phyloP scores from a whole-genome alignment of 1,140 invertebrate genomes.

The Chionoecetes opilio region DNA sequence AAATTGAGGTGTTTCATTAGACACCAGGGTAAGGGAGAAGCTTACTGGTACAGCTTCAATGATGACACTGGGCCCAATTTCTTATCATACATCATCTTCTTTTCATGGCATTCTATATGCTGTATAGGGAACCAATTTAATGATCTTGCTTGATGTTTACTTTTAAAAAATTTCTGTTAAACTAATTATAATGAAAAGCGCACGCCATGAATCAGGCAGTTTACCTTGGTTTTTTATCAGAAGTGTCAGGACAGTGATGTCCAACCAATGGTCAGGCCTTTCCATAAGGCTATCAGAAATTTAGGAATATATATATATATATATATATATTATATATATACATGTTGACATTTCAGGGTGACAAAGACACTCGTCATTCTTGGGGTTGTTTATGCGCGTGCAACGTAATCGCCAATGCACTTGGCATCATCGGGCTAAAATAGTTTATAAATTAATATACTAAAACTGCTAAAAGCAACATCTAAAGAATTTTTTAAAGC shows the following conservation, averaged over 20 bases:
- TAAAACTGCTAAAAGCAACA: too few species aligned
- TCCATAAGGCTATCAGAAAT: neutral
- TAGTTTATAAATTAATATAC: too few species aligned
- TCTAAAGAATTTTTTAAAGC: too few species aligned
- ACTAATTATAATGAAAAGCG: neutral
- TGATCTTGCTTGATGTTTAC: neutral
- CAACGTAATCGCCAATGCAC: too few species aligned
- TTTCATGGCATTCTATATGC: slow-evolving; percentile 14
- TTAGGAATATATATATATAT: too few species aligned
- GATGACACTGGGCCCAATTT: slow-evolving; percentile 43
- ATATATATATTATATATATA: too few species aligned
- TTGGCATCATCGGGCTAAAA: too few species aligned
- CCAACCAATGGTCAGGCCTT: neutral
- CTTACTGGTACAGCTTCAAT: slow-evolving; percentile 35
- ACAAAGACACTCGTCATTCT: too few species aligned
- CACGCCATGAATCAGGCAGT: neutral
- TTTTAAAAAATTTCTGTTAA: neutral
- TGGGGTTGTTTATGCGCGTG: too few species aligned
- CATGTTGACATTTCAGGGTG: too few species aligned
- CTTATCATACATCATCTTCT: neutral
- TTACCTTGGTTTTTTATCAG: neutral
- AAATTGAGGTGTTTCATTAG: neutral
- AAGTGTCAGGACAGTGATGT: slow-evolving; percentile 1
- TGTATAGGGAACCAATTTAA: slow-evolving; percentile 21
- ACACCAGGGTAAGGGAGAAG: slow-evolving; percentile 36